A percentile compares a stretch with the other conserved stretches of the same genome.
phyloP scores from a whole-genome alignment of 2,797 vertebrate species.

The Sebastes itinus region DNA sequence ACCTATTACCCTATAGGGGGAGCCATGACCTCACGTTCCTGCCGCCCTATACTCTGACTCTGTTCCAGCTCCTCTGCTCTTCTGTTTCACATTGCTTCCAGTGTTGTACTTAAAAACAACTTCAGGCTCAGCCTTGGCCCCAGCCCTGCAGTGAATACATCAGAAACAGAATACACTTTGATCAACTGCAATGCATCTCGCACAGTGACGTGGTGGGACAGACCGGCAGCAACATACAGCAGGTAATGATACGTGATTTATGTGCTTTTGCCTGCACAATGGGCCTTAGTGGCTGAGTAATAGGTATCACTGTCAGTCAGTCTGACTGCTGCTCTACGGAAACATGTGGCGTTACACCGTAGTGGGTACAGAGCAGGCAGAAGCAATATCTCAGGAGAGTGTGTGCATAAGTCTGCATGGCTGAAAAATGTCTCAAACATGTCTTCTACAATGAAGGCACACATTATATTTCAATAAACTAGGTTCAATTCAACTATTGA shows the following conservation, averaged over 20 bases:
- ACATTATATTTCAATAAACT: background rate
- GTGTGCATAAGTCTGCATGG: background rate
- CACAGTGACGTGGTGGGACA: constrained; percentile 22
- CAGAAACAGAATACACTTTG: constrained; percentile 50
- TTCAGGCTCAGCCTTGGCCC: constrained; percentile 12
- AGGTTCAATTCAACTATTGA: background rate
- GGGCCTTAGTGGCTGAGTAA: constrained; percentile 53
- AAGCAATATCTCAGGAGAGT: background rate
- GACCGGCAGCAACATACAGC: constrained; percentile 39
- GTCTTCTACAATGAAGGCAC: background rate
- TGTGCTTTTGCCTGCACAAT: constrained; percentile 52
- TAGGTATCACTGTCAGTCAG: constrained; percentile 58
- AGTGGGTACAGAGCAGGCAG: background rate
- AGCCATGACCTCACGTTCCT: constrained; percentile 80
- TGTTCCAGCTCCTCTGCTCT: constrained; percentile 11
- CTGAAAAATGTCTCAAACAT: background rate
- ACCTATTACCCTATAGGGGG: constrained; percentile 76
- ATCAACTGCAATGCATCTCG: constrained; percentile 45
- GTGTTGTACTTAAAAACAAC: constrained; percentile 46
- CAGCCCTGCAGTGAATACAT: constrained; percentile 29
- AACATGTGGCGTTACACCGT: constrained; percentile 8
- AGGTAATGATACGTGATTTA: constrained; percentile 60
- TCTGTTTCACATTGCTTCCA: constrained; percentile 38
- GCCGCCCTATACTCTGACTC: background rate
- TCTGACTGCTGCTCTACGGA: constrained; percentile 27